Evolutionary conservation across 2,113 vertebrate species (phyloP).

Genomic region (Rhegmatorhina hoffmannsi): DNA sequence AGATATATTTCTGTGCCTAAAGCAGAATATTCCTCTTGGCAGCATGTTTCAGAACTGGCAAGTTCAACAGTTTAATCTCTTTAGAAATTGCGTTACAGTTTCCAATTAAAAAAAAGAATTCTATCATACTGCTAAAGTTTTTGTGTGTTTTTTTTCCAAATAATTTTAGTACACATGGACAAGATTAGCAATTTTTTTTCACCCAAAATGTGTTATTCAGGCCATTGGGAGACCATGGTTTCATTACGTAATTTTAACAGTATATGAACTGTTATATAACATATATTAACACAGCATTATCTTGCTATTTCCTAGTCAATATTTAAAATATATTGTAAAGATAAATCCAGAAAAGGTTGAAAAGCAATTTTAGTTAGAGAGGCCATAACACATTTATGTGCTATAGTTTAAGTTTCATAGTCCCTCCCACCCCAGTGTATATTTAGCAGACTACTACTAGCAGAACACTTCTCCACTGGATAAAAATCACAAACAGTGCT

Average conservation of each 20-base stretch:
- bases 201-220: not conserved
- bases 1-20: slow-evolving; percentile 42
- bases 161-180: not conserved
- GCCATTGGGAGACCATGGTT: not conserved
- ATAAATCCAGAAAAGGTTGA: not conserved
- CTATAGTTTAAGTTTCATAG: not conserved
- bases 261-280: not conserved
- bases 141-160: not conserved
- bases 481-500: not conserved
- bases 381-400: not conserved
- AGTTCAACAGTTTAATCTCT: slow-evolving; percentile 34
- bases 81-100: not conserved
- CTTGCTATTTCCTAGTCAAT: not conserved
- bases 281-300: not conserved
- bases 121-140: not conserved
- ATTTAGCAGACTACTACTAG: not conserved
- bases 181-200: not conserved
- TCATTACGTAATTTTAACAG: not conserved
- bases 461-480: not conserved
- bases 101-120: not conserved
- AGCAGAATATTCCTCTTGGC: slow-evolving; percentile 42
- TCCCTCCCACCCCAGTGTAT: accelerated
- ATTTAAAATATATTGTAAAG: not conserved
- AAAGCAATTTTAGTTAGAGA: not conserved
- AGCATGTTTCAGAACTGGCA: not conserved